Conservation (phyloP, 2,797 vertebrate species). For the Pterois miles region DNA sequence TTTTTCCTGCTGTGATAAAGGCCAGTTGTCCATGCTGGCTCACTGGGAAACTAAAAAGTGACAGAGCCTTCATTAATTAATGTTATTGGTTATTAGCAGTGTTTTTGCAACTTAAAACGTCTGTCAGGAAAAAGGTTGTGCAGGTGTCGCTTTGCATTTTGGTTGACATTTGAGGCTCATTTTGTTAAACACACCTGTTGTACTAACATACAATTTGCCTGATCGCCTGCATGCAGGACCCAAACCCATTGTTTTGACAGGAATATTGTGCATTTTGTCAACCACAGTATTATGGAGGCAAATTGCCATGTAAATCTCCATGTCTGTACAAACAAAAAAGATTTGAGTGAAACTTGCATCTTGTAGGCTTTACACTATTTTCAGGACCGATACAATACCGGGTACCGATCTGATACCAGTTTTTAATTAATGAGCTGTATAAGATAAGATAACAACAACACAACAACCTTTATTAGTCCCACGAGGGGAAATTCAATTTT, state of each 20-base stretch:
- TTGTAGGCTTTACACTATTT: neutral
- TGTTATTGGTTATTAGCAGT: neutral
- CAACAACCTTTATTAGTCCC: no score
- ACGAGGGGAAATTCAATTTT: no score
- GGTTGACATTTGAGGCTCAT: constrained; percentile 67
- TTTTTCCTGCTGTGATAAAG: neutral
- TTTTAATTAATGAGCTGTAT: no score
- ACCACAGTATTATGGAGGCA: constrained; percentile 53
- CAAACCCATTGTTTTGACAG: constrained; percentile 66
- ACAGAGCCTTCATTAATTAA: neutral
- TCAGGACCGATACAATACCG: no score
- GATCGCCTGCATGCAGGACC: constrained; percentile 28
- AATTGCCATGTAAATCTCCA: constrained; percentile 64
- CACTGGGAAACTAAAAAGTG: neutral
- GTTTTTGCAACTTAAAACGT: neutral
- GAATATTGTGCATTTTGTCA: constrained; percentile 52
- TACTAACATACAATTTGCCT: constrained; percentile 66
- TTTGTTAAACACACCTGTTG: constrained; percentile 59
- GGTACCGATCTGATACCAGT: no score
- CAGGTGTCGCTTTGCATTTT: constrained; percentile 63
- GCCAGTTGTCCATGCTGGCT: neutral
- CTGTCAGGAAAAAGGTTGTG: neutral
- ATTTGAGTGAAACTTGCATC: constrained; percentile 40
- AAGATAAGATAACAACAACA: no score
- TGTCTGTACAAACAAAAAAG: constrained; percentile 28